phyloP scores from a whole-genome alignment of 2,113 vertebrate species.

The Cyprinus carpio region DNA sequence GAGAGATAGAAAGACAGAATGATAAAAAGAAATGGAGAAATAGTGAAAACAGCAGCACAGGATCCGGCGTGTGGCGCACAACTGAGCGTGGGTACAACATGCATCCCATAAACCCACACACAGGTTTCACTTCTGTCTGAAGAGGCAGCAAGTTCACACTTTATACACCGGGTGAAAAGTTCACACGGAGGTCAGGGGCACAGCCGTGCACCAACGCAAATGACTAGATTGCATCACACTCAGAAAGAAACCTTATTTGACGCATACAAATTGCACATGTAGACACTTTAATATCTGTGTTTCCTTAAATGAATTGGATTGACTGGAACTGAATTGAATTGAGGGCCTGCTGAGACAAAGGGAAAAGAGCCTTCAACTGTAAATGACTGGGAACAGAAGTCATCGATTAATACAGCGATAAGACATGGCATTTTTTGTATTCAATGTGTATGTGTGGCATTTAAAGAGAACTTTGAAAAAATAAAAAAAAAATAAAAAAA shows the following conservation, averaged over 20 bases:
- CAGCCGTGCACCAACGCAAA: conserved; percentile 35
- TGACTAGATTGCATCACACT: conserved; percentile 24
- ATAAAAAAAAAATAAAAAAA: no score
- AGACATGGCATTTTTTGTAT: neutral
- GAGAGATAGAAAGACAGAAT: conserved; percentile 61
- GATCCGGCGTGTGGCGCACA: conserved; percentile 61
- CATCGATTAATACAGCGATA: conserved; percentile 18
- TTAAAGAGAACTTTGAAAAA: conserved; percentile 18
- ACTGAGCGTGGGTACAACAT: conserved; percentile 63
- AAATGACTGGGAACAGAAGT: conserved; percentile 42
- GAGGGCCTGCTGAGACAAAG: conserved; percentile 19
- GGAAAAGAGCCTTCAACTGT: conserved; percentile 15
- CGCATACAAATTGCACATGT: conserved; percentile 24
- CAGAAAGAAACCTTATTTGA: neutral
- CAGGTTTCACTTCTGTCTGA: conserved; percentile 80
- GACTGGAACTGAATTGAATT: neutral
- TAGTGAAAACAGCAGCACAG: conserved; percentile 65
- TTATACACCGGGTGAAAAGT: conserved; percentile 66
- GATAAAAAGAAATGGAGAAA: conserved; percentile 55
- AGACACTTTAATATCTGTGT: neutral
- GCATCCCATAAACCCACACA: conserved; percentile 70
- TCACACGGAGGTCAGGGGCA: conserved; percentile 70
- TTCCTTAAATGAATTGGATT: conserved; percentile 7
- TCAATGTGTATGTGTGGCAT: conserved; percentile 7
- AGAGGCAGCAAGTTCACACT: conserved; percentile 70